A percentile compares a stretch with the other conserved stretches of the same genome.
Evolutionary conservation across 1,140 invertebrate species (phyloP).

Genomic region (Sycophaga agraensis): DNA sequence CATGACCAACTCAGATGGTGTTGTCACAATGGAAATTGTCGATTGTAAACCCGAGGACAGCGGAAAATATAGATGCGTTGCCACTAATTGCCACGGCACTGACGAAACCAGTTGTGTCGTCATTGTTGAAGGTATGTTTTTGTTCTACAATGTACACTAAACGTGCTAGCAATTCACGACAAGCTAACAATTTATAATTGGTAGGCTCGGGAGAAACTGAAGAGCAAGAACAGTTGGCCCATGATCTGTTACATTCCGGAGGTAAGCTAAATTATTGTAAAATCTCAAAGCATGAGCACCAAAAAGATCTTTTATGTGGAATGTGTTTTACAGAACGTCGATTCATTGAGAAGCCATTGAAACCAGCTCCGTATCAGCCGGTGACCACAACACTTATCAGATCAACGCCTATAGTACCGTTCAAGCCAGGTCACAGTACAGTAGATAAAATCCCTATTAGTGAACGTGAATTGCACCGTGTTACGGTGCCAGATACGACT

Average conservation of each 20-base stretch:
- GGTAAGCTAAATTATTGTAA: conserved; percentile 56
- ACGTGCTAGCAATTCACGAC: too few species aligned
- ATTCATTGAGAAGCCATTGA: conserved; percentile 79
- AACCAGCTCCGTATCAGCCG: conserved; percentile 72
- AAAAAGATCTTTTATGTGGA: conserved; percentile 21
- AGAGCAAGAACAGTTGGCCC: conserved; percentile 78
- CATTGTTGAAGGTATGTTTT: conserved; percentile 86
- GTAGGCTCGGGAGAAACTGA: conserved; percentile 71
- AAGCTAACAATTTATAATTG: conserved; percentile 27
- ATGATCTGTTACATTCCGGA: conserved; percentile 85
- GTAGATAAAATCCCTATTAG: conserved; percentile 27
- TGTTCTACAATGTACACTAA: background rate
- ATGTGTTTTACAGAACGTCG: conserved; percentile 64
- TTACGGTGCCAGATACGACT: conserved; percentile 23
- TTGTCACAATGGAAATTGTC: conserved; percentile 94
- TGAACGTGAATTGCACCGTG: conserved; percentile 34
- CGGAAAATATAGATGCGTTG: conserved; percentile 92
- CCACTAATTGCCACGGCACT: conserved; percentile 87
- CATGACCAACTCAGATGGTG: conserved; percentile 87
- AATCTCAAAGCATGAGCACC: too few species aligned
- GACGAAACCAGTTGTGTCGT: conserved; percentile 95
- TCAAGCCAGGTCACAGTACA: conserved; percentile 40
- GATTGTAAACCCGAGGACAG: conserved; percentile 93
- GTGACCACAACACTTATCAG: conserved; percentile 47
- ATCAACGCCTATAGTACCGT: conserved; percentile 25